Evolutionary conservation across 2,113 vertebrate species (phyloP), one percentile per base, ranked within the genome.

Genomic region (Cyprinodon variegatus): DNA sequence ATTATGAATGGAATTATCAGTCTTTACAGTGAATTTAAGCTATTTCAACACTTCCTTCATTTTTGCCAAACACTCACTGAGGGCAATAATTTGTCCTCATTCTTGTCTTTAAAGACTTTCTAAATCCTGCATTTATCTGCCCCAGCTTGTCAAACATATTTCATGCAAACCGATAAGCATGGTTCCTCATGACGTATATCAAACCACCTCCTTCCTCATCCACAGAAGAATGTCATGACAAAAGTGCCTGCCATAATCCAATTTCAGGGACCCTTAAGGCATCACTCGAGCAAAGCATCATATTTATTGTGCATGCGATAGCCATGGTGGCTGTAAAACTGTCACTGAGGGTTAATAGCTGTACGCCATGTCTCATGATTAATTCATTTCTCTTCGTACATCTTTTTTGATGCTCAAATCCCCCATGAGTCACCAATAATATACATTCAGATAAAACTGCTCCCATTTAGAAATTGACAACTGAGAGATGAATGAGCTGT

Each of bases 231-330:
- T 82, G 81, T 70, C 76, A 57, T 79, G 62, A 72, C 61, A 82
- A 89, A 91, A 84, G 85, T 88, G 85, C 92, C 92, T 79, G 88
- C 79, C 85, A 85, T 93, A 92, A 93, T 94, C 90, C 90, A 78
- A 88, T 89, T 92, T 83, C 73, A 77, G 71, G 65, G 72, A 77
- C 77, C 90, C 77, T 39, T 70, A n/a, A 65, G 87, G 88, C 88
- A 65, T 71, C 50, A n/a, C 77, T 78, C 61, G 67, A 50, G 87
- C 70, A 77, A 88, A 82, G 65, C 67, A 57, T 37, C 48, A 82
- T 92, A 93, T 94, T 93, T 89, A 90, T 90, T 87, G 88, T 72
- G 63, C 82, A 79, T 39, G 45, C 83, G 72, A 72, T 85, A 61
- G 66, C 68, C 72, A 68, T 64, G 78, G 80, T 86, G 78, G 50